Conservation (phyloP, 2,797 vertebrate species). For the Acipenser transmontanus region DNA sequence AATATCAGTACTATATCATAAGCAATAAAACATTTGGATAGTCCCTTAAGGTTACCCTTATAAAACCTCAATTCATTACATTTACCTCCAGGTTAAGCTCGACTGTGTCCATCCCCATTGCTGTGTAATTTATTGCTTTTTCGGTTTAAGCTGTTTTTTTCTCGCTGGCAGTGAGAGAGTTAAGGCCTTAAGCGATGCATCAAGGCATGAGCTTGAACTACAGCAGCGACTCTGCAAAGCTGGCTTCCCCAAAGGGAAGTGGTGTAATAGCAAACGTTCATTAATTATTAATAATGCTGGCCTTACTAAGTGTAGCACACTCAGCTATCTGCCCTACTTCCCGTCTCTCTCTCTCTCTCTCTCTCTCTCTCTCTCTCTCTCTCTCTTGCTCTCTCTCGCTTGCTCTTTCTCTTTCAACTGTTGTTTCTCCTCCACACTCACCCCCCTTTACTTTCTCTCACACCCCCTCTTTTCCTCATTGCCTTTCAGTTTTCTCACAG, state of each 20-base stretch:
- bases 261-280: slow-evolving; percentile 23
- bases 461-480: no score
- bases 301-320: slow-evolving; percentile 44
- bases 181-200: neutral
- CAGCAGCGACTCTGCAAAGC: neutral
- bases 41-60: no score
- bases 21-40: no score
- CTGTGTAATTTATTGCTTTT: no score
- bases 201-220: neutral
- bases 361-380: neutral
- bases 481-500: no score
- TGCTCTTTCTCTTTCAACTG: neutral
- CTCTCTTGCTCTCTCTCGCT: neutral
- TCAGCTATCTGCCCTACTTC: slow-evolving; percentile 42
- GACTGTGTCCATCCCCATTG: no score
- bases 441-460: neutral
- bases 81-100: no score
- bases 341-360: neutral
- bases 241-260: neutral
- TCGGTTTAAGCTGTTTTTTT: no score
- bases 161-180: no score
- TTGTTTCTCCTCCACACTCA: no score
- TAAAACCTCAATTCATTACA: no score
- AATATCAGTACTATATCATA: no score
- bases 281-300: slow-evolving; percentile 51